These are phyloP conservation scores for Drosophila tanythrix DNA, from an alignment of 2,888 invertebrate genomes.

Conservation along the genomic window DNA sequence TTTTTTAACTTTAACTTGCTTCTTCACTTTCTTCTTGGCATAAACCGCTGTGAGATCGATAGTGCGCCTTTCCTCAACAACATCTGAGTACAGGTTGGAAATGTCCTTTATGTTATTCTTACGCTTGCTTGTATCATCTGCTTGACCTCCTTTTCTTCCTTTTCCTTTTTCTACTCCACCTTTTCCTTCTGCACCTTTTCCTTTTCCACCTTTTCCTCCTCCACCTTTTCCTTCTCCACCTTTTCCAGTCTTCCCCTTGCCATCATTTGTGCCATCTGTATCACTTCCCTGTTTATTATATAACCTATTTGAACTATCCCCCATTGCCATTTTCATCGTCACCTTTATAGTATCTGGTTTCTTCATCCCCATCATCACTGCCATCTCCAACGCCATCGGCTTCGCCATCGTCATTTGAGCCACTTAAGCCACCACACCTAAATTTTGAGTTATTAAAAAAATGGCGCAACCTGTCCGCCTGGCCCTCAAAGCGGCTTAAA, in stretches of 20 bases:
- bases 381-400: background rate
- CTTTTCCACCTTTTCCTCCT: background rate
- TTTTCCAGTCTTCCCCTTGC: background rate
- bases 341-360: background rate
- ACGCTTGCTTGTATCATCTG: background rate
- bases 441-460: constrained; percentile 2
- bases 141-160: background rate
- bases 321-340: background rate
- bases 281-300: background rate
- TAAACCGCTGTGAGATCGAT: background rate
- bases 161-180: background rate
- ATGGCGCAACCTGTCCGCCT: background rate
- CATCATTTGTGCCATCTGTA: background rate
- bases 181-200: background rate
- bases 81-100: constrained; percentile 27
- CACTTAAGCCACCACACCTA: background rate
- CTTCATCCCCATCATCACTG: background rate
- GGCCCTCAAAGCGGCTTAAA: background rate
- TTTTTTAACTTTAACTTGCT: background rate
- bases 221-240: background rate
- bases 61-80: constrained; percentile 24
- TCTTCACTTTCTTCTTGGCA: background rate
- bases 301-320: background rate
- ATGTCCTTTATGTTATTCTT: constrained; percentile 12
- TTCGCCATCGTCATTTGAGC: background rate